Evolutionary conservation across 2,797 vertebrate genomes (phyloP), one percentile per base, ranked within the genome.

Genomic region (Psittacula echo): DNA sequence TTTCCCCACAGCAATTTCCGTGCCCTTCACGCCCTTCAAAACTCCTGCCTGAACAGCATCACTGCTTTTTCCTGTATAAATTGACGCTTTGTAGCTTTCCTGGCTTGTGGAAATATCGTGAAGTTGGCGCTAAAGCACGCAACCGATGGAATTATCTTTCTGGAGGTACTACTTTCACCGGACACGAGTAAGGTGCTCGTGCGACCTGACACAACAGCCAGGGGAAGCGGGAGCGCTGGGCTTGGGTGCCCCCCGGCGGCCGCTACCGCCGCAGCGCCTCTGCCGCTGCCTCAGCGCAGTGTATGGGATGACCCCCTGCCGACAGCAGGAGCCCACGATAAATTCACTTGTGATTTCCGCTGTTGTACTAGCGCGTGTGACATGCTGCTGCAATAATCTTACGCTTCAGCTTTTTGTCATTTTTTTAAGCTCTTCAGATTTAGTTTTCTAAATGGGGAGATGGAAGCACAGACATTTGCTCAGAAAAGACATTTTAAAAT

Each of bases 121-220:
- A 30, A 39, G 34, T 14, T 58, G 10, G 65, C 0, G 2, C 8
- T 76, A 14, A n/a, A 30, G 51, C n/a, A 6, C 2, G 30, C 27
- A 60, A 27, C 0, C 0, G 54, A 4, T 7, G 10, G 44, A 37
- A 19, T 4, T 6, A 3, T 4, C 42, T 39, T 45, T 5, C 32
- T 16, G 34, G 14, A 1, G 0, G 11, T 23, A 1, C 1, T 7
- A 2, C 15, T 24, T 14, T 9, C 45, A 8, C 8, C 2, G 81
- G 2, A 6, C 7, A 0, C 0, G 39, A 10, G 0, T 10, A 6
- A 32, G n/a, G 2, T 3, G 42, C 2, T 0, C 0, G 2, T 3
- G 48, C 5, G 45, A 53, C 37, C 30, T 1, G n/a, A 1, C 1
- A 1, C 6, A 14, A 22, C 18, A 23, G 22, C 54, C 30, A 7